Base-by-base conservation (phyloP, 2,113 vertebrate genomes). In the Cyprinodon tularosa region DNA sequence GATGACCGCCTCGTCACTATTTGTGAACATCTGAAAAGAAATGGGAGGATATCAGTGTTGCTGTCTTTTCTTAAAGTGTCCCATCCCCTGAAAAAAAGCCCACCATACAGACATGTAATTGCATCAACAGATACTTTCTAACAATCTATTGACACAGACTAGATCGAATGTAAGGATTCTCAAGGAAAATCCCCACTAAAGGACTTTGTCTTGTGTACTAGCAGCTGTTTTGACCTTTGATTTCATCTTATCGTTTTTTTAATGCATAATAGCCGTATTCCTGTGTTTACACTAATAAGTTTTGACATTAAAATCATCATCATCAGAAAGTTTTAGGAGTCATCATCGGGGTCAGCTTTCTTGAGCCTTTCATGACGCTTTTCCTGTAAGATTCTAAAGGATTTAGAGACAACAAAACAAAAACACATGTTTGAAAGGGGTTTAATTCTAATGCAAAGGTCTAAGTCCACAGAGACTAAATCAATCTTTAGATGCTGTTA, bases 1-100 rank as follows among this genome's bases (percentile, higher is more conserved):
- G 93, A 99, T 99, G 67, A 94, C 95, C 57, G 98, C 98, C 92
- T 99, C 98, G 20, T 99, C 98, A 0, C 96, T 98, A 94, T 97
- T 99, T 89, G 97, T 98, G 96, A 99, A 99, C 97, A 99, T 98
- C 97, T 99, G 94, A 53, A 93, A 92, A 15, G 17, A 57, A 48
- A 45, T 62, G 75, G 50, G 83, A 47, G 63, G 84, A 73, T 3
- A 47, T 89, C 67, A 89, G 65, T 69, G 61, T 39, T 14, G 47
- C 78, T 62, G 36, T 44, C 12, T 11, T 9, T 12, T 71, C 29
- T 72, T 12, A 68, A 68, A 40, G 53, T 9, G 47, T 59, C 72
- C 7, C 17, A 10, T 64, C 20, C 8, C 72, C 17, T 76, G 3
- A 57, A 57, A 50, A 50, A n/a, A 59, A 74, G 78, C 47, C 63